Base-by-base conservation (phyloP, 2,797 vertebrate genomes). In the Acipenser transmontanus region DNA sequence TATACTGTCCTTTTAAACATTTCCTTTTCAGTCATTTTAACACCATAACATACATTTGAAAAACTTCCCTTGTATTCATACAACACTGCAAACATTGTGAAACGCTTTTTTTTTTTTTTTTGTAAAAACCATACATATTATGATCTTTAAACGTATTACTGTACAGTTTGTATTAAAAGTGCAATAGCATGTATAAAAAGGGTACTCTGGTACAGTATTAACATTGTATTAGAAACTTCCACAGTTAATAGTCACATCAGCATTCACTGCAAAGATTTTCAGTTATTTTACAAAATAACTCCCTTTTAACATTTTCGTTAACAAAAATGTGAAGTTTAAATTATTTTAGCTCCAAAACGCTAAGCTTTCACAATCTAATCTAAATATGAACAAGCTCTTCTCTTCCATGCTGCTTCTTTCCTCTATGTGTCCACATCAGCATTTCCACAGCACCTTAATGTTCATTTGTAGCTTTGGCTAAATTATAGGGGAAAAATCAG, bases 391-490 rank as follows among this genome's bases (percentile, higher is more conserved):
- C 12, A 11, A 57, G 12, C 3, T 57, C 54, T 57, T 72, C 76
- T 74, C 66, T 65, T 66, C 34, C 2, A 4, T 34, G 72, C 71
- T 67, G 62, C 57, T 63, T 56, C 17, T 50, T 71, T 17, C 17
- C 17, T 17, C 17, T 17, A 17, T 63, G 34, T 34, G 34, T 34
- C 34, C 34, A 34, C 34, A 34, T 75, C 61, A 57, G 64, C 60
- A 68, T 71, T 70, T 71, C 34, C 77, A 71, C 73, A 85, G 84
- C 85, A 88, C 81, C 88, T 89, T 81, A 96, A 50, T 93, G 91
- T 75, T 95, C 93, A 68, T 86, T 91, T 70, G 91, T 87, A 49
- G 93, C 95, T 92, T 95, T 95, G 85, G 95, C 97, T 99, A 80
- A 51, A 66, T 68, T 59, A 69, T 61, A 77, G 69, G 34, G 34